A percentile compares a stretch with the other conserved stretches of the same genome.
These are phyloP conservation scores for Nicator chloris DNA, from an alignment of 2,113 vertebrate genomes.

Conservation along the genomic window DNA sequence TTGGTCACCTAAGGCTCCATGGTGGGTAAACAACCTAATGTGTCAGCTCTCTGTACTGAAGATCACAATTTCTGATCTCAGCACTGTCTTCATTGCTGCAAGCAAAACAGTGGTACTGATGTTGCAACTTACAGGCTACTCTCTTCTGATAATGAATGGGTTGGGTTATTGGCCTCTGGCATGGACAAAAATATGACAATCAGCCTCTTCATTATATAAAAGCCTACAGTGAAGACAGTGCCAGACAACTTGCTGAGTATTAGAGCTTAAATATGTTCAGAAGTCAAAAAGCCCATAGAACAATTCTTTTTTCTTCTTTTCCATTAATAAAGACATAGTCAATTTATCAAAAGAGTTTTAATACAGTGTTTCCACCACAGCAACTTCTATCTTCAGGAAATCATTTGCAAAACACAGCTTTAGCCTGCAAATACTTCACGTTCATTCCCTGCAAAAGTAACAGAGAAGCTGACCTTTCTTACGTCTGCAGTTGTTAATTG, in stretches of 20 bases:
- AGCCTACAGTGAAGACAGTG: constrained; percentile 45
- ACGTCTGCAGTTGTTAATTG: constrained; percentile 62
- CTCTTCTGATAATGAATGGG: constrained; percentile 43
- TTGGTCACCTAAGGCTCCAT: constrained; percentile 53
- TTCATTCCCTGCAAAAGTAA: constrained; percentile 45
- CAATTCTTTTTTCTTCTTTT: constrained; percentile 49
- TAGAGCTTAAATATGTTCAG: constrained; percentile 34
- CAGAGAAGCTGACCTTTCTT: constrained; percentile 64
- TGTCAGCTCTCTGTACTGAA: constrained; percentile 41
- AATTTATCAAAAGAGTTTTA: constrained; percentile 46
- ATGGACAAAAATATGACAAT: constrained; percentile 50
- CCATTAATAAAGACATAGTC: constrained; percentile 43
- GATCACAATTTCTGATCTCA: constrained; percentile 47
- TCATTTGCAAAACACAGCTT: constrained; percentile 32
- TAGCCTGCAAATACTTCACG: constrained; percentile 50
- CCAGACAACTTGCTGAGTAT: constrained; percentile 61
- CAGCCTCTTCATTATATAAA: constrained; percentile 23
- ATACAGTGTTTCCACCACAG: constrained; percentile 33
- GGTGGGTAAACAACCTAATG: constrained; percentile 26
- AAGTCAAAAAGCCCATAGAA: constrained; percentile 57
- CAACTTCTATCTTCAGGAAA: constrained; percentile 58
- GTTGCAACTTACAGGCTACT: constrained; percentile 21
- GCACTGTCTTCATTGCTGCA: constrained; percentile 28
- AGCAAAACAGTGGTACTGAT: constrained; percentile 27
- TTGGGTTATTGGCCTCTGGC: constrained; percentile 56